phyloP scores from a whole-genome alignment of 2,888 invertebrate genomes.

The Reticulitermes lucifugus region DNA sequence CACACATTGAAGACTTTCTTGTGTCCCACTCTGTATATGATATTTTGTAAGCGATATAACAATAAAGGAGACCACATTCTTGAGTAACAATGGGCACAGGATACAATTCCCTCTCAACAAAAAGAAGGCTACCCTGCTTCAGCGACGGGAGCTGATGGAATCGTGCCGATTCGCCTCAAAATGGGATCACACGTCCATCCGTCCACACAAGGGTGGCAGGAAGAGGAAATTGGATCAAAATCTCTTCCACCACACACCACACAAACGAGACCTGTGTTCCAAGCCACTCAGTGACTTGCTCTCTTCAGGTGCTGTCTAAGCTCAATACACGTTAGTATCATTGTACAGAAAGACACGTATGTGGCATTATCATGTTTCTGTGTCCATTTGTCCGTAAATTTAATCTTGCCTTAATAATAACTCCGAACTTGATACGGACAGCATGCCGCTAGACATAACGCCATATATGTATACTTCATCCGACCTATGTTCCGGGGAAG shows the following conservation, averaged over 20 bases:
- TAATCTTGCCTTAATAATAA: too few species aligned
- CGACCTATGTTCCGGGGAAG: too few species aligned
- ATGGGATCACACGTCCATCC: conserved; percentile 33
- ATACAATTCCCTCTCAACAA: conserved; percentile 10
- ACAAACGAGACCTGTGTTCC: conserved; percentile 26
- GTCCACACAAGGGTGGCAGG: conserved; percentile 22
- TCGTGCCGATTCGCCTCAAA: conserved; percentile 19
- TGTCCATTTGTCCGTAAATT: too few species aligned
- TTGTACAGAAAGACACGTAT: too few species aligned
- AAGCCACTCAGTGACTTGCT: neutral
- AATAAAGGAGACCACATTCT: neutral
- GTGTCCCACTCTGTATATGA: neutral
- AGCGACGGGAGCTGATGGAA: conserved; percentile 4
- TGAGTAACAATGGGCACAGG: conserved; percentile 1
- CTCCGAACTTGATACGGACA: too few species aligned
- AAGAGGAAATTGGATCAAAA: conserved; percentile 36
- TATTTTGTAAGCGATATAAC: neutral
- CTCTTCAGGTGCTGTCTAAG: conserved; percentile 9
- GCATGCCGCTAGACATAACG: too few species aligned
- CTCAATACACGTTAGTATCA: neutral
- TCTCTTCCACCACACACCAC: conserved; percentile 31
- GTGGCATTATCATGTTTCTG: too few species aligned
- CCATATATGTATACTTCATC: too few species aligned
- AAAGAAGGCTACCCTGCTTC: neutral
- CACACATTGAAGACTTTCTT: too few species aligned